Conservation (phyloP, 1,140 invertebrate species). For the Pseudomyrmex concolor region DNA sequence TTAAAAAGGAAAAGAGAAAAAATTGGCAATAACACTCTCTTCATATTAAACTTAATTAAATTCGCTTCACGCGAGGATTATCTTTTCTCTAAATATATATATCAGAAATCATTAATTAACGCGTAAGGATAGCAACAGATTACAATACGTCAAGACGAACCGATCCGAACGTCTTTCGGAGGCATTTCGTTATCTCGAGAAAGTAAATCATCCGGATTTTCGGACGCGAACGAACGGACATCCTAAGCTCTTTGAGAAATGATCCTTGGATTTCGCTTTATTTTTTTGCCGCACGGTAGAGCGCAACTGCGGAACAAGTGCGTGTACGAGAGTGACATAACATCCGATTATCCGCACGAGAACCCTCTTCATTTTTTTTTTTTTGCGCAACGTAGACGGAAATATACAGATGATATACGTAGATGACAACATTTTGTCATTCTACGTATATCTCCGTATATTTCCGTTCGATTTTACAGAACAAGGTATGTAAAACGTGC, state of each 20-base stretch:
- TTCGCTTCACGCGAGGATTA: background rate
- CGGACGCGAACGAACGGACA: slow-evolving; percentile 10
- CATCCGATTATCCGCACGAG: slow-evolving; percentile 43
- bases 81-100: background rate
- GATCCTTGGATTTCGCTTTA: slow-evolving; percentile 25
- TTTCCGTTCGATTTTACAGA: slow-evolving; percentile 25
- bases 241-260: slow-evolving; percentile 62
- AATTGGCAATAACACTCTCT: background rate
- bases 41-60: slow-evolving; percentile 16
- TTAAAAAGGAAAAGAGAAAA: background rate
- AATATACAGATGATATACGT: too few relatives aligned
- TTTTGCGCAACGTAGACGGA: too few relatives aligned
- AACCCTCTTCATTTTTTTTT: background rate
- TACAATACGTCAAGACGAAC: background rate
- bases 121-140: background rate
- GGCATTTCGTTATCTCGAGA: slow-evolving; percentile 26
- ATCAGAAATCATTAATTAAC: slow-evolving; percentile 22
- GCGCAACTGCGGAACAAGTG: slow-evolving; percentile 4
- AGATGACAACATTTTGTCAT: background rate
- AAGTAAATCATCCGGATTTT: slow-evolving; percentile 51
- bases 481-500: background rate
- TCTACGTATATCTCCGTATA: background rate
- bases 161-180: slow-evolving; percentile 1
- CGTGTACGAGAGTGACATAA: slow-evolving; percentile 13
- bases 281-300: slow-evolving; percentile 17